Evolutionary conservation across 2,113 vertebrate species (phyloP), one percentile per base, ranked within the genome.

Genomic region (Aplodontia rufa): DNA sequence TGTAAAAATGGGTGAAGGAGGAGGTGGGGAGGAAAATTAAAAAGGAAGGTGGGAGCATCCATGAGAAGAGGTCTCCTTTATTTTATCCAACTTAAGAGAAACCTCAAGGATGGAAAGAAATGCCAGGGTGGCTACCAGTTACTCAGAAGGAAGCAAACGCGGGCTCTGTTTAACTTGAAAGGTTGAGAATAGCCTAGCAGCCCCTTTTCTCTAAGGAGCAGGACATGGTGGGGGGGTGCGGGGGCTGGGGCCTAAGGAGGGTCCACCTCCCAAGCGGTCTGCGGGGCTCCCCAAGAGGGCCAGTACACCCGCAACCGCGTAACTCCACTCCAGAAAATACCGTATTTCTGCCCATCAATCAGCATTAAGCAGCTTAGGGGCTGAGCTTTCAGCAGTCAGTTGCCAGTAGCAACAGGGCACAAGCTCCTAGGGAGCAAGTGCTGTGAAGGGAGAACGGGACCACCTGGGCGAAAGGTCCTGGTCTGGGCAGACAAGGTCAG

Each of bases 391-490:
- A 28, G 95, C 95, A 92, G 72, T 90, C 98, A 97, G 98, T 99
- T 99, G 98, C 98, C 97, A 98, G 96, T 98, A 98, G 98, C 99
- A 99, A 99, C 98, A 98, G 97, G 98, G 97, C 97, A 98, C 96
- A 97, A 75, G 37, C 97, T 97, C 87, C 42, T 26, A 40, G 87
- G 3, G 49, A 82, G 96, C 37, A 51, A 3, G n/a, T 16, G 24
- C n/a, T n/a, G n/a, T n/a, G 64, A 68, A 60, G 37, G 5, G 4
- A 64, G n/a, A 87, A 35, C 60, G 45, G 42, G 53, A 47, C 24
- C 5, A 58, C 30, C 47, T 51, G 64, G 19, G 66, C 24, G 12
- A 45, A 68, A 84, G 53, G 58, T 83, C 53, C 53, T n/a, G 24
- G 60, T 87, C 55, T 47, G 69, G 20, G 64, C 20, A 62, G 87